Evolutionary conservation across 2,888 invertebrate genomes (phyloP).

Genomic region (Thumatha senex): DNA sequence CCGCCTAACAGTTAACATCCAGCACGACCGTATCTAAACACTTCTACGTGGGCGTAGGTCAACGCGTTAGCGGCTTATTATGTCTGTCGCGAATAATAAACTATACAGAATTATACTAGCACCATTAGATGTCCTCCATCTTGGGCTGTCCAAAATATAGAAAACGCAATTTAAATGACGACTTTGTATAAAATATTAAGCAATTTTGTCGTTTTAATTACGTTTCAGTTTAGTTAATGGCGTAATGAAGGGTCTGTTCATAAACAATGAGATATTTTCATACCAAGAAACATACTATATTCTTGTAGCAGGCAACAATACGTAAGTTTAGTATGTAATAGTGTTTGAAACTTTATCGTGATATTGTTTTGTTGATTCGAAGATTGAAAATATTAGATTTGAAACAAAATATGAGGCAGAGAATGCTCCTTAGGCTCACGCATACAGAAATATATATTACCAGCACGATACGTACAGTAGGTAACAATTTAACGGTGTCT

Average conservation of each 20-base stretch:
- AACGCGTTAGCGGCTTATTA: constrained; percentile 54
- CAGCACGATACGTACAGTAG: no score
- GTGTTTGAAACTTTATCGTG: no score
- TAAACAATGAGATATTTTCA: neutral
- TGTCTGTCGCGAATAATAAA: constrained; percentile 48
- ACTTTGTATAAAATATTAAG: neutral
- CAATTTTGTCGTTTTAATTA: constrained; percentile 3
- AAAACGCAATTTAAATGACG: neutral
- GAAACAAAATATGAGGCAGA: no score
- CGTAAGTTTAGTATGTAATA: no score
- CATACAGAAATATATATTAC: no score
- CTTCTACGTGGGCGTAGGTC: constrained; percentile 61
- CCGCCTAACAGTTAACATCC: constrained; percentile 32
- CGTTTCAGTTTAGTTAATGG: neutral
- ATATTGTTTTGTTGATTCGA: no score
- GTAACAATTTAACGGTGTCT: no score
- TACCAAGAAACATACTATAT: no score
- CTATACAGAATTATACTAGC: constrained; percentile 34
- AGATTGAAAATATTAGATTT: no score
- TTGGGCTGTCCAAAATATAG: constrained; percentile 22
- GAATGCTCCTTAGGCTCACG: no score
- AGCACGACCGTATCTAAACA: constrained; percentile 39
- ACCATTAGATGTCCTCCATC: constrained; percentile 20
- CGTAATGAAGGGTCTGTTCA: neutral
- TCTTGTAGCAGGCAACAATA: no score